Conservation (phyloP, 2,113 vertebrate species). For the Cryptotis parvus region DNA sequence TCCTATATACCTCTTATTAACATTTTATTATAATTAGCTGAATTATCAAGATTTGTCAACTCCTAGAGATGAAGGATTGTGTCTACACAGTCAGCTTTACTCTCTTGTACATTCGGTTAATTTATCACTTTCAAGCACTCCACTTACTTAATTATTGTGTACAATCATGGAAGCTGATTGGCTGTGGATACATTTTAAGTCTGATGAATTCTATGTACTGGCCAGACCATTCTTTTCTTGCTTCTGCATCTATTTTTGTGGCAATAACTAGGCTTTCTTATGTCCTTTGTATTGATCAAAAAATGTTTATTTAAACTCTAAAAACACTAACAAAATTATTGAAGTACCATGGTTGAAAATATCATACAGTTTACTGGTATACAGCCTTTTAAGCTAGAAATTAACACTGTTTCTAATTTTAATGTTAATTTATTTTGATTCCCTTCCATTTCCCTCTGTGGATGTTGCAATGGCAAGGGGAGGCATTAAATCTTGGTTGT, state of each 20-base stretch:
- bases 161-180: constrained; percentile 51
- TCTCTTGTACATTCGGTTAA: constrained; percentile 62
- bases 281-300: not conserved
- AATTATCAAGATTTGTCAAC: constrained; percentile 61
- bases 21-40: constrained; percentile 73
- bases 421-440: too few relatives aligned
- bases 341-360: not conserved
- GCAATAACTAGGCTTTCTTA: constrained; percentile 12
- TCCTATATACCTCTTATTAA: constrained; percentile 70
- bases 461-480: too few relatives aligned
- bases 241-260: not conserved
- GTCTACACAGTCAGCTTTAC: constrained; percentile 49
- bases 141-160: constrained; percentile 62
- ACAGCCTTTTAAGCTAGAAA: not conserved
- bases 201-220: constrained; percentile 59
- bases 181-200: constrained; percentile 54
- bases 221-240: constrained; percentile 12
- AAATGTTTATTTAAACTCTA: not conserved
- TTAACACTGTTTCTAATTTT: too few relatives aligned
- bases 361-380: not conserved
- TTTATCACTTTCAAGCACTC: constrained; percentile 69
- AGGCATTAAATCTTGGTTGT: too few relatives aligned
- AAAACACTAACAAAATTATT: not conserved
- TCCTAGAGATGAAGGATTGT: constrained; percentile 65
- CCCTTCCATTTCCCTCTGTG: too few relatives aligned